Percentiles rank a stretch among this genome's conserved stretches.
Evolutionary conservation across 2,113 vertebrate genomes (phyloP).

Genomic region (Gavia stellata): DNA sequence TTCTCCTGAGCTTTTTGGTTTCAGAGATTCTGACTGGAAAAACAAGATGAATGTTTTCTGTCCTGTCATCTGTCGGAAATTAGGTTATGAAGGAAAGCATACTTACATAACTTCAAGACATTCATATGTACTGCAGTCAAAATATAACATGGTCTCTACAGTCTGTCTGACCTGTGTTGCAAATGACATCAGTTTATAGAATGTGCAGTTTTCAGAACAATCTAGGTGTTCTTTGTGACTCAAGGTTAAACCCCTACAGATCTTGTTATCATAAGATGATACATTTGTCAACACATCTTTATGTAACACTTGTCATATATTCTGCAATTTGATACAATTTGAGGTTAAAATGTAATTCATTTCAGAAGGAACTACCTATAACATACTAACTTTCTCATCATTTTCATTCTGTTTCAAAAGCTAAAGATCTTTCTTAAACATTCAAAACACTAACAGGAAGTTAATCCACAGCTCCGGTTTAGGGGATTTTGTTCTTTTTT

Average conservation of each 20-base stretch:
- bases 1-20: not conserved
- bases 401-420: not conserved
- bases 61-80: not conserved
- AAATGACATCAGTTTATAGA: not conserved
- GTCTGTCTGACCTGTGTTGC: not conserved
- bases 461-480: not conserved
- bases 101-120: not conserved
- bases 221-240: not conserved
- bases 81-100: not conserved
- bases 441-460: not conserved
- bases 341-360: not conserved
- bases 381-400: not conserved
- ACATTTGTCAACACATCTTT: accelerated
- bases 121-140: not conserved
- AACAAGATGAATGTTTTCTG: not conserved
- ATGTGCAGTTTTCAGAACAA: not conserved
- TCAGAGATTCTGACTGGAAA: not conserved
- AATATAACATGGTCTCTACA: not conserved
- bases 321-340: not conserved
- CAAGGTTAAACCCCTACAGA: not conserved
- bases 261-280: not conserved
- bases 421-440: not conserved
- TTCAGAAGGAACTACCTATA: not conserved
- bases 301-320: not conserved
- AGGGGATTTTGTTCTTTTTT: not conserved